Conservation (phyloP, 2,113 vertebrate species). For the Heptranchias perlo region DNA sequence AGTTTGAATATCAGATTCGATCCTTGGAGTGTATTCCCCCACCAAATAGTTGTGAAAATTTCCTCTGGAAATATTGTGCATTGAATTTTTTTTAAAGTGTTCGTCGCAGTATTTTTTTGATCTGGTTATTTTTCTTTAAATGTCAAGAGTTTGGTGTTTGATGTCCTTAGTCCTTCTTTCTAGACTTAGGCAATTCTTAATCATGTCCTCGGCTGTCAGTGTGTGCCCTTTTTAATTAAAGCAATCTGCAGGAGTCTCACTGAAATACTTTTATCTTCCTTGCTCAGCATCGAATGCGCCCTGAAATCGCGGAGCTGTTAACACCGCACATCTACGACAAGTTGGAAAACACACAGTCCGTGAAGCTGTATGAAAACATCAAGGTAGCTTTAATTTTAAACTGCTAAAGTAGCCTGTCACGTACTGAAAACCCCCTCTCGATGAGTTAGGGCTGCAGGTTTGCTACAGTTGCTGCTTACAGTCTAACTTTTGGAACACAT, state of each 20-base stretch:
- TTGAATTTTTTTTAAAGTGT: neutral
- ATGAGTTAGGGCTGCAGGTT: neutral
- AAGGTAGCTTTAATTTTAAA: constrained; percentile 43
- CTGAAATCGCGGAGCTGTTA: constrained; percentile 48
- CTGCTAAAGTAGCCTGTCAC: neutral
- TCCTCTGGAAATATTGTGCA: neutral
- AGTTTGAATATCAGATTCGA: neutral
- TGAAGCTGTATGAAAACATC: constrained; percentile 44
- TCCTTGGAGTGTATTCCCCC: neutral
- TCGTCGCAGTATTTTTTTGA: neutral
- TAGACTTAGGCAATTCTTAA: neutral
- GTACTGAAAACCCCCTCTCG: neutral
- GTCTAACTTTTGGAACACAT: neutral
- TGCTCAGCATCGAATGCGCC: constrained; percentile 49
- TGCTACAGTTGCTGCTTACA: neutral
- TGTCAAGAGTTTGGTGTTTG: neutral
- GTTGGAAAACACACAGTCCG: constrained; percentile 44
- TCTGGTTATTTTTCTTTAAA: neutral
- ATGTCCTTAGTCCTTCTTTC: neutral
- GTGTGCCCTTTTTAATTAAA: neutral
- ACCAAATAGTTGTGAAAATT: neutral
- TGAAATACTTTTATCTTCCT: neutral
- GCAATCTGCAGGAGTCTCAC: neutral
- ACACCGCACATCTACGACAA: constrained; percentile 49
- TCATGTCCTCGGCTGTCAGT: neutral